These are phyloP conservation scores for Tragulus kanchil DNA, from an alignment of 2,113 vertebrate genomes.

Conservation along the genomic window DNA sequence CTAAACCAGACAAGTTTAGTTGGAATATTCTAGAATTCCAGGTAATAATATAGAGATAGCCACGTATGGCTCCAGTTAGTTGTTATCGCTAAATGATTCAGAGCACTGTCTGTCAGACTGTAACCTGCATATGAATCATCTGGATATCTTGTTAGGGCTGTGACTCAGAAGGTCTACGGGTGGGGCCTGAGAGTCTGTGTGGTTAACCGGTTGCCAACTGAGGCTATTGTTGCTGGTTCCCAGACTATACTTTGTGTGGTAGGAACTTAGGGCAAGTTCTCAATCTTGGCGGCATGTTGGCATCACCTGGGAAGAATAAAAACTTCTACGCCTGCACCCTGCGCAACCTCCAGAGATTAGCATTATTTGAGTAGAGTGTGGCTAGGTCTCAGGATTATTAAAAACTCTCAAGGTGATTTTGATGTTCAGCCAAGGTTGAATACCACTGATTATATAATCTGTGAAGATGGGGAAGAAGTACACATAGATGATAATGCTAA, in stretches of 20 bases:
- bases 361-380: background rate
- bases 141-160: background rate
- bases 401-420: background rate
- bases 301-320: background rate
- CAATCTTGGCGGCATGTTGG: background rate
- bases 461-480: background rate
- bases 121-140: background rate
- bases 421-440: background rate
- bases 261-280: background rate
- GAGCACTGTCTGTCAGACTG: background rate
- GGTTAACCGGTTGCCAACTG: background rate
- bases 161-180: conserved; percentile 8
- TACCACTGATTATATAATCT: background rate
- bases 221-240: background rate
- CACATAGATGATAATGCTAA: background rate
- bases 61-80: background rate
- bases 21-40: conserved; percentile 15
- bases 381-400: background rate
- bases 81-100: conserved; percentile 36
- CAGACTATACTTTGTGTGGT: background rate
- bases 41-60: background rate
- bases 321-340: background rate
- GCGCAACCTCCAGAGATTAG: background rate
- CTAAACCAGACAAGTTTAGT: background rate
- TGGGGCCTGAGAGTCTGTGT: background rate